Base-by-base conservation (phyloP, 2,113 vertebrate genomes). In the Saccopteryx bilineata region DNA sequence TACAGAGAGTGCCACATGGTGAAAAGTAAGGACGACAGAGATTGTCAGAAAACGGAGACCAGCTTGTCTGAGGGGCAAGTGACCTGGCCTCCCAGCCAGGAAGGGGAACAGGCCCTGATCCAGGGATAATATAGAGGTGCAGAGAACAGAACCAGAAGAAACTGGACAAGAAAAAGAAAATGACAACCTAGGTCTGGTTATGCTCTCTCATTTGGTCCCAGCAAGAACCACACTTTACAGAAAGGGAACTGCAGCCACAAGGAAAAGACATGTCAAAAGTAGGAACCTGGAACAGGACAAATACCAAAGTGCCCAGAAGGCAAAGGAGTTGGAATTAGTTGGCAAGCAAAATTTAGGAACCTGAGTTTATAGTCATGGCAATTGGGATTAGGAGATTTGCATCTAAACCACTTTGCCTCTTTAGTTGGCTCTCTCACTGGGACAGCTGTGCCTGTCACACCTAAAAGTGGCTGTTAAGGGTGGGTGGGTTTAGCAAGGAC, bases 321-420 rank as follows among this genome's bases (percentile, higher is more conserved):
- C 89, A 81, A 95, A 89, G 91, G 8, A 81, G 39, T 84, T 85
- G 56, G 63, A 87, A 72, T 75, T 17, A 39, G 10, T 85, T 97
- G 81, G 72, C 92, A 97, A 90, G 86, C 72, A 90, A 97, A 81
- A 78, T 81, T 95, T 26, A 93, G 50, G 48, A 92, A 87, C 52
- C 75, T 52, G n/a, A 76, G 9, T 72, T 88, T 95, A 92, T 61
- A 76, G 76, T 80, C 61, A 69, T 56, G 50, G 83, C 31, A 33
- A 80, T 75, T 91, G 76, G 69, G 46, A 90, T 83, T 75, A 92
- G 74, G 31, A 78, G n/a, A 85, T 88, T 92, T 93, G 65, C 56
- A n/a, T 72, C 60, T 72, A 89, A 96, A 60, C 28, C 39, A 50
- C 23, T 84, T 39, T 11, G 18, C 91, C n/a, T 52, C n/a, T 90